Conservation (phyloP, 2,797 vertebrate species). For the Neosalanx taihuensis region DNA sequence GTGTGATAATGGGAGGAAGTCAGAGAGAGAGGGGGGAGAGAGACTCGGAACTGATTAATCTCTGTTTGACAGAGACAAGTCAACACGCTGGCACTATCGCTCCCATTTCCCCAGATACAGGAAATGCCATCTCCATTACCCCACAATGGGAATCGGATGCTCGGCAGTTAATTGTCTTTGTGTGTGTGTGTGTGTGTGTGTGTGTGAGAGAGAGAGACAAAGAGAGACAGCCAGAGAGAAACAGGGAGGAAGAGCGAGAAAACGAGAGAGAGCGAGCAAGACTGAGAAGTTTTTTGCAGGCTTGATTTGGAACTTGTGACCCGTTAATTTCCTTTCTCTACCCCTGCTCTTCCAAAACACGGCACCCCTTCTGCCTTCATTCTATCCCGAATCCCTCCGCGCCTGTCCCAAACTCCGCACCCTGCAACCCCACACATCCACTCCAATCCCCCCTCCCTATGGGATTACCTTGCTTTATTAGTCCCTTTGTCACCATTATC, state of each 20-base stretch:
- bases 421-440: slow-evolving; percentile 29
- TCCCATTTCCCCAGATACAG: slow-evolving; percentile 57
- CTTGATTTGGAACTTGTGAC: background rate
- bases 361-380: slow-evolving; percentile 42
- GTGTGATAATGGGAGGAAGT: background rate
- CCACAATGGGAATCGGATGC: slow-evolving; percentile 7
- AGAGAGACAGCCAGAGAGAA: slow-evolving; percentile 2
- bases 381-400: slow-evolving; percentile 30
- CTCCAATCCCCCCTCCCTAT: slow-evolving; percentile 26
- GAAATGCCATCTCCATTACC: background rate
- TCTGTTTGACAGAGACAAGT: slow-evolving; percentile 59
- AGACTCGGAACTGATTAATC: slow-evolving; percentile 49
- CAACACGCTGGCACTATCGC: slow-evolving; percentile 62
- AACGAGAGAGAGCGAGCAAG: background rate
- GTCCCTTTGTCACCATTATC: slow-evolving; percentile 59
- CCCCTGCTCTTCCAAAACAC: slow-evolving; percentile 29
- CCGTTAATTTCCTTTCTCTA: slow-evolving; percentile 36
- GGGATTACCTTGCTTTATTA: background rate
- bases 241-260: background rate
- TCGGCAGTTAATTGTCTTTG: slow-evolving; percentile 47
- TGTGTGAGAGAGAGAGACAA: background rate
- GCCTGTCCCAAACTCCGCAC: slow-evolving; percentile 33
- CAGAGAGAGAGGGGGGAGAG: background rate
- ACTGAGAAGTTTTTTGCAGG: too few relatives aligned
- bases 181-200: slow-evolving; percentile 1